Evolutionary conservation across 2,113 vertebrate genomes (phyloP), one percentile per base, ranked within the genome.

Genomic region (Vicugna pacos): DNA sequence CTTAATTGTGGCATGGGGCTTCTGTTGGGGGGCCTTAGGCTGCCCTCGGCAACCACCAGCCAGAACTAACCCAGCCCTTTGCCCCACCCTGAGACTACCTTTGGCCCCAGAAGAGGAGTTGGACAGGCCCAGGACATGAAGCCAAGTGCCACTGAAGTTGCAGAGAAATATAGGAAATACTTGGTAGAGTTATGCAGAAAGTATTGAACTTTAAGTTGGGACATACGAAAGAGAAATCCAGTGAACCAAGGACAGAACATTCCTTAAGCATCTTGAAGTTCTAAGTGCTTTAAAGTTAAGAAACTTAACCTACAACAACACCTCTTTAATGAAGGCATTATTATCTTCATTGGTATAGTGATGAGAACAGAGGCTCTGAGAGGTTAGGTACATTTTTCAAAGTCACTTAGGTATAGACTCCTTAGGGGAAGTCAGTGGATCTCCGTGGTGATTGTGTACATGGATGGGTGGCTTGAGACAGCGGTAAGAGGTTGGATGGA

Each of bases 331-430:
- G n/a, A 72, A 58, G 32, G 22, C 17, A 60, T 69, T 50, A 62
- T 46, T 80, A 62, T 81, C 75, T 86, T 95, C 38, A 83, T 60
- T 82, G 82, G n/a, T 64, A 32, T 48, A 38, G 70, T 32, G 26
- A 26, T 65, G 92, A 91, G 82, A 87, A 82, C 48, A 91, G 35
- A 64, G 30, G 52, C 10, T 92, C 60, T 52, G 26, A 32, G 79
- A 93, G 16, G 20, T 38, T 30, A 58, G 72, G 17, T 42, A 35
- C 13, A 42, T 46, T 89, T 81, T 73, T 75, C 73, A 82, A 58
- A 81, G 81, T 95, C 69, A 60, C 69, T 60, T 46, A 58, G n/a
- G 20, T 56, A 3, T 86, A 65, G 20, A 90, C 91, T 58, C 95
- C 52, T 90, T 72, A 82, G 76, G 32, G 35, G 76, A 75, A 93